Base-by-base conservation (phyloP, 30 jellyfish, hydroid and myxozoan genomes). In the Aurelia sp. region DNA sequence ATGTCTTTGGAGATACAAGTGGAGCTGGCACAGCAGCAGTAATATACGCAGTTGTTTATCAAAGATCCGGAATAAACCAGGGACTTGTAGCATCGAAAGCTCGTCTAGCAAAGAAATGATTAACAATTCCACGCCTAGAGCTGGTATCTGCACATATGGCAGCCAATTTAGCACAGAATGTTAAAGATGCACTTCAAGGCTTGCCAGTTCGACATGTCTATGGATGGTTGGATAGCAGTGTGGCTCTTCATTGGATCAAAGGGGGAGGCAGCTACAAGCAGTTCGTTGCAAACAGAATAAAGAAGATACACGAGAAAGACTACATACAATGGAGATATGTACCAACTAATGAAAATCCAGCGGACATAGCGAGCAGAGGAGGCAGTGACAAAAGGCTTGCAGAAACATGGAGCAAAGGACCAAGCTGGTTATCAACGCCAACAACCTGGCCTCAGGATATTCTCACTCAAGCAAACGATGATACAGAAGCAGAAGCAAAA, bases 281-380 rank as follows among this genome's bases (percentile, higher is more conserved):
- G 33, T 27, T 27, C 33, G 33, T 27, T 27, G 33, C 93, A 89
- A 10, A 89, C 69, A 27, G 97, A 58, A 91, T 89, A 4, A n/a
- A 72, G 20, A 80, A 88, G 51, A 88, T 80, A 16, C 59, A 76
- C 18, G 33, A 51, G 78, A 88, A 88, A 60, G 21, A 30, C 33
- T 47, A 71, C 91, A 67, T 88, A 19, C 27, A 21, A 16, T 88
- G 95, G 96, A 13, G 90, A 22, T 74, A 85, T 70, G 70, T 63
- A 17, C 57, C 68, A 16, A 80, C 84, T 1, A 35, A 47, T 3
- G 79, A 67, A 8, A 82, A 82, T 41, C 92, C 92, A 9, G 88
- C 88, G 1, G 92, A 82, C 92, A 51, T 82, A 22, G 92, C 89
- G 2, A 82, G 88, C 52, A 16, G 88, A 19, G 92, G 92, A 18